These are phyloP conservation scores for Myrmecophaga tridactyla DNA, from an alignment of 2,113 vertebrate genomes.

Conservation along the genomic window DNA sequence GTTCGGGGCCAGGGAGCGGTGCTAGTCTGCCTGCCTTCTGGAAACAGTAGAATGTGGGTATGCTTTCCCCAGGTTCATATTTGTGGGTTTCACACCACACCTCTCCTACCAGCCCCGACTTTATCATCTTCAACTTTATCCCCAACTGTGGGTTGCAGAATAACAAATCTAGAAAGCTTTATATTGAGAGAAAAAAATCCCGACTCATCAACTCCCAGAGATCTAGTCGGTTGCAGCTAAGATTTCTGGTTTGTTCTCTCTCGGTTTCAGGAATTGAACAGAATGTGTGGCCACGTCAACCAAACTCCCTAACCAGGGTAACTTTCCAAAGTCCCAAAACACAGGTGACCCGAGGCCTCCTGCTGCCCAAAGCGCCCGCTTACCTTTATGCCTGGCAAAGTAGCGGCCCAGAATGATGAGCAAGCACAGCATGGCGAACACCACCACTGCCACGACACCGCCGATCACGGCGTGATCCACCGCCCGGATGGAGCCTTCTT, in stretches of 20 bases:
- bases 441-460: constrained; percentile 97
- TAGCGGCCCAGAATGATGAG: constrained; percentile 98
- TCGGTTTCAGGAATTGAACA: background rate
- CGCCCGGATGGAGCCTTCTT: constrained; percentile 89
- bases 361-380: constrained; percentile 62
- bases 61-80: too few relatives aligned
- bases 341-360: background rate
- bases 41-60: background rate
- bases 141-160: background rate
- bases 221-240: background rate
- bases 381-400: constrained; percentile 99
- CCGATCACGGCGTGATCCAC: constrained; percentile 99
- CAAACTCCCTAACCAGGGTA: background rate
- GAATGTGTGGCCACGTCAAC: background rate
- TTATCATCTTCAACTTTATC: background rate
- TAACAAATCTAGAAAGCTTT: background rate
- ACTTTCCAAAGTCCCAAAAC: background rate
- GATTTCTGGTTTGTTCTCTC: background rate
- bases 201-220: constrained; percentile 19
- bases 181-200: constrained; percentile 11
- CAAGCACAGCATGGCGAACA: constrained; percentile 98
- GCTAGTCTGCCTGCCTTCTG: background rate
- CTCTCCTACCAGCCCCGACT: accelerated
- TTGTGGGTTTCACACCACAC: background rate
- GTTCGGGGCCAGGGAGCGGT: background rate